Base-by-base conservation (phyloP, 2,888 invertebrate genomes). In the Volucella inflata region DNA sequence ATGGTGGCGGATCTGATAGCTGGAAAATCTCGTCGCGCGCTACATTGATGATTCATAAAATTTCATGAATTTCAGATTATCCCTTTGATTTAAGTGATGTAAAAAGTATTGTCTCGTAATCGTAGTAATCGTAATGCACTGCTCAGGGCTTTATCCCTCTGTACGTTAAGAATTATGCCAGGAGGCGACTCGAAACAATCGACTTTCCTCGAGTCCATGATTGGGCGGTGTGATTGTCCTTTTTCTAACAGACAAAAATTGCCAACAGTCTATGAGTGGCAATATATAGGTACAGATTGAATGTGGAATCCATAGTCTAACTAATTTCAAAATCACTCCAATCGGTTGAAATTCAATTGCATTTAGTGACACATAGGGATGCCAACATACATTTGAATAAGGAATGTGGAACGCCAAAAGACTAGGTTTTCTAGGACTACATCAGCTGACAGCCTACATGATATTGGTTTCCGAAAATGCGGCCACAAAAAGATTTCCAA, bases 381-480 rank as follows among this genome's bases (percentile, higher is more conserved):
- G 16, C 55, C 16, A 59, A 17, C 14, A 44, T 64, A 71, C 50
- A 59, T 59, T 59, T 38, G 51, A 51, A 53, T 48, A 57, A 59
- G 48, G 65, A 65, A 71, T 55, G 42, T 65, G 44, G 53, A 30
- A 30, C 30, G 30, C 30, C 6, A 30, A 30, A 30, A 30, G 30
- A 30, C 6, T 4, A 30, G 30, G 30, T 30, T 30, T 30, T 30
- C 6, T 72, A 62, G 14, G 51, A 57, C 67, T 72, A 62, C 67
- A 64, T 64, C 62, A 53, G 46, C 50, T 70, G 78, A 68, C 67
- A 68, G 79, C 79, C 74, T 68, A 75, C 79, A 84, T 65, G 83
- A 84, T 84, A 84, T 84, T 84, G 79, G 74, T 84, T 79, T 79
- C 64, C 64, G 72, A 57, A 75, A 84, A 79, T 79, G 83, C 78